These are phyloP conservation scores for Formicarius rufipectus DNA, from an alignment of 2,113 vertebrate species.

Conservation along the genomic window DNA sequence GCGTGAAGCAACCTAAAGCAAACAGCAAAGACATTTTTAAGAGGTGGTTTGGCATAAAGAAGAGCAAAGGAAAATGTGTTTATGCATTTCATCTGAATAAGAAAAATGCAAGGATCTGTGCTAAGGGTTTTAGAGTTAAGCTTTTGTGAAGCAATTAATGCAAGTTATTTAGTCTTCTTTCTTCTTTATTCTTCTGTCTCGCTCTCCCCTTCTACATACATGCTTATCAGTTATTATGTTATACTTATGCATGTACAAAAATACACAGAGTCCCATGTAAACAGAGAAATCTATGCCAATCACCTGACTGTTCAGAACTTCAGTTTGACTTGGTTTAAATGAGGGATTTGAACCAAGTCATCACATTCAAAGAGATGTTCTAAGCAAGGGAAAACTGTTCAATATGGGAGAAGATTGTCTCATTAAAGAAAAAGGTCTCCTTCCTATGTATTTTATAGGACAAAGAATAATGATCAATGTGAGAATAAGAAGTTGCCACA, in stretches of 20 bases:
- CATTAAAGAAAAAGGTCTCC: not conserved
- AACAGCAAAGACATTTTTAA: not conserved
- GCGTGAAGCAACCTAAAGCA: not conserved
- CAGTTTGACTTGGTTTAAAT: not conserved
- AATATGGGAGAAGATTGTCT: not conserved
- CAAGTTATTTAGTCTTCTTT: not conserved
- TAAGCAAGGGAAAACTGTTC: not conserved
- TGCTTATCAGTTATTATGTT: not conserved
- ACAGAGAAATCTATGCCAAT: not conserved
- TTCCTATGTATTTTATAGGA: not conserved
- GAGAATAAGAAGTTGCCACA: not conserved
- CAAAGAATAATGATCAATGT: not conserved
- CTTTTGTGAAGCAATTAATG: not conserved
- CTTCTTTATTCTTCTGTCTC: not conserved
- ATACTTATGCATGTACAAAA: not conserved
- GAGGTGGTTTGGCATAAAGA: not conserved
- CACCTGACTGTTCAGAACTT: not conserved
- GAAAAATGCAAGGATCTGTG: not conserved
- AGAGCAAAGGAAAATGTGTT: not conserved
- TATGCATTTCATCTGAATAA: not conserved
- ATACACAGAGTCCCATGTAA: not conserved
- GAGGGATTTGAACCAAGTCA: not conserved
- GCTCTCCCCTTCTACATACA: not conserved
- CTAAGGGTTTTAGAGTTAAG: not conserved
- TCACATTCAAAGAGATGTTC: not conserved